Conservation (phyloP, 2,888 invertebrate species). For the Tanytarsus gracilentus region DNA sequence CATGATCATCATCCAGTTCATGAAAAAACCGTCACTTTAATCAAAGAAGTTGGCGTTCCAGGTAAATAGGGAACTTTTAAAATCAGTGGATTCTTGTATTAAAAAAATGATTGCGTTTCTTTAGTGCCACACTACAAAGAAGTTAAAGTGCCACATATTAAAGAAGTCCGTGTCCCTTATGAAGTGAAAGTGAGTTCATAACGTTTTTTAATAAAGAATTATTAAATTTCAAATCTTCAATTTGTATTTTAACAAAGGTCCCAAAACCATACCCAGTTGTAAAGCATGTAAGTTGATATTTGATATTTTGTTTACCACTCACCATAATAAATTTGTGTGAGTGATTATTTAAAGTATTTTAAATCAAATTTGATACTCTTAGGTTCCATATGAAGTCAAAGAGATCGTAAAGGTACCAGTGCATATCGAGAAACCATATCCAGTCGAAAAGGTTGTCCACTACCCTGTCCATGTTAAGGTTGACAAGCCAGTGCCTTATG, state of each 20-base stretch:
- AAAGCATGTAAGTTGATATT: conserved; percentile 43
- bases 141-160: conserved; percentile 44
- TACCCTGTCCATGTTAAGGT: conserved; percentile 50
- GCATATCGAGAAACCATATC: conserved; percentile 68
- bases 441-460: conserved; percentile 61
- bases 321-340: too few species aligned
- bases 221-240: too few species aligned
- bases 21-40: conserved; percentile 61
- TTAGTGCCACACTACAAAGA: conserved; percentile 21
- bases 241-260: too few species aligned
- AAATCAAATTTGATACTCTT: too few species aligned
- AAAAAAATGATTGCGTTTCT: background rate
- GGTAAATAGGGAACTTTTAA: conserved; percentile 49
- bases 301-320: background rate
- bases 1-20: conserved; percentile 33
- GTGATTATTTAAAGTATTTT: too few species aligned
- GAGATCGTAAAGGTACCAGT: conserved; percentile 71
- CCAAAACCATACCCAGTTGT: conserved; percentile 56
- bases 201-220: too few species aligned
- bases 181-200: conserved; percentile 40
- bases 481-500: conserved; percentile 58
- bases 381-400: conserved; percentile 60
- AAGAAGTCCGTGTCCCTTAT: conserved; percentile 42
- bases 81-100: background rate
- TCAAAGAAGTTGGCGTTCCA: conserved; percentile 62